Percentiles rank a stretch among this genome's conserved stretches.
These are phyloP conservation scores for Climacteris rufus DNA, from an alignment of 2,113 vertebrate species.

Conservation along the genomic window DNA sequence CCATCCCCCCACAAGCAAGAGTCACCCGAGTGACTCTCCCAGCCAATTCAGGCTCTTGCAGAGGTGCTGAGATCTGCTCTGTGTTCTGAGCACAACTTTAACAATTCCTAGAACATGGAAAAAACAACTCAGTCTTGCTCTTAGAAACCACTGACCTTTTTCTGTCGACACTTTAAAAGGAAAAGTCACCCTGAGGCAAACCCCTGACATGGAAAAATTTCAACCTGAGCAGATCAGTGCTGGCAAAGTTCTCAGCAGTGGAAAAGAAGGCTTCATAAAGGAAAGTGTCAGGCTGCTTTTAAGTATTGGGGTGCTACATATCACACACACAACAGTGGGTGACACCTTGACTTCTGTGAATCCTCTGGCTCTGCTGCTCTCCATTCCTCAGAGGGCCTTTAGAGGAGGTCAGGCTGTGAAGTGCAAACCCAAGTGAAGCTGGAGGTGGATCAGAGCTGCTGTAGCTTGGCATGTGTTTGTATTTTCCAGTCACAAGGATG, in stretches of 20 bases:
- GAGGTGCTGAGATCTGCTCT: background rate
- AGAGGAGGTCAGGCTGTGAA: background rate
- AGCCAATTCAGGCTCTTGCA: background rate
- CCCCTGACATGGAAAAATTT: background rate
- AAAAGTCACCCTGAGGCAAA: slow-evolving; percentile 7
- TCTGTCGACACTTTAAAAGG: background rate
- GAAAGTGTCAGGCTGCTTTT: background rate
- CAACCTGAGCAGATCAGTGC: background rate
- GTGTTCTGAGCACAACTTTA: background rate
- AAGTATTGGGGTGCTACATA: background rate
- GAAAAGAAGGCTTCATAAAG: background rate
- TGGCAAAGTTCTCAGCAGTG: background rate
- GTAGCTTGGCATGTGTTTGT: background rate
- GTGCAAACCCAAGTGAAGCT: background rate
- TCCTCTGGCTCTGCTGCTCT: background rate
- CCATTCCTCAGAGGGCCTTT: background rate
- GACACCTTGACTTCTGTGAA: background rate
- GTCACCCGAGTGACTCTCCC: background rate
- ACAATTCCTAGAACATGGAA: background rate
- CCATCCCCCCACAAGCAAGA: background rate
- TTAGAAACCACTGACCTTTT: slow-evolving; percentile 5
- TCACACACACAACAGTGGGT: background rate
- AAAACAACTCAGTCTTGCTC: background rate
- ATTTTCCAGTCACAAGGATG: background rate
- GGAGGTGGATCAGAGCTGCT: background rate